Evolutionary conservation across 1,140 invertebrate species (phyloP).

Genomic region (Cherax destructor): DNA sequence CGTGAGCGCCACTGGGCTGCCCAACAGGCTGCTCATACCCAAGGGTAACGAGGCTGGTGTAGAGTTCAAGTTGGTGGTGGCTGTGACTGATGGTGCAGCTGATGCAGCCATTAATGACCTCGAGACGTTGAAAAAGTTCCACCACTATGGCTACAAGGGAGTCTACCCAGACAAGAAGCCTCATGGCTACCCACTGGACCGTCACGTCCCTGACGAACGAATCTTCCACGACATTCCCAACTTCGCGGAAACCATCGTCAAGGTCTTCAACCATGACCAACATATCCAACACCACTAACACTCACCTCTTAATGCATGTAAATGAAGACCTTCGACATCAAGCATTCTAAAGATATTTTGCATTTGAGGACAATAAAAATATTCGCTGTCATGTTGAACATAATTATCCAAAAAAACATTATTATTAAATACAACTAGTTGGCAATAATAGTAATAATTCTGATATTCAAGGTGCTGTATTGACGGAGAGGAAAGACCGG

Average conservation of each 20-base stretch:
- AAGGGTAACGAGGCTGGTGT: slow-evolving; percentile 78
- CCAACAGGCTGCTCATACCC: slow-evolving; percentile 79
- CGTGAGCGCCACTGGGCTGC: slow-evolving; percentile 79
- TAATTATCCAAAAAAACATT: no score
- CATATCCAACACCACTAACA: neutral
- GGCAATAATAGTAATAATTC: no score
- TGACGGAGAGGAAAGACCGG: no score
- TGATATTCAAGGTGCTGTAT: no score
- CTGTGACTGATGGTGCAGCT: slow-evolving; percentile 74
- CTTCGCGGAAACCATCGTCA: slow-evolving; percentile 76
- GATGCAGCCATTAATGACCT: slow-evolving; percentile 62
- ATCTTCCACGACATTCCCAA: slow-evolving; percentile 77
- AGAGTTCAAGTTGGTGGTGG: slow-evolving; percentile 76
- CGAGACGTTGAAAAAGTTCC: neutral
- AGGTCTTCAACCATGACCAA: slow-evolving; percentile 73
- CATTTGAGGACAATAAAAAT: no score
- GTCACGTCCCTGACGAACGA: slow-evolving; percentile 36
- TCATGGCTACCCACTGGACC: slow-evolving; percentile 52
- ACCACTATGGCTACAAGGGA: slow-evolving; percentile 33
- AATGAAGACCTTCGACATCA: no score
- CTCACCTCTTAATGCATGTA: no score
- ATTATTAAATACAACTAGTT: no score
- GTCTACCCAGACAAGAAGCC: slow-evolving; percentile 56
- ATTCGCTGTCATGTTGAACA: no score
- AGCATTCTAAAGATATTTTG: no score